Base-by-base conservation (phyloP, 2,888 invertebrate genomes). In the Papilio protenor region DNA sequence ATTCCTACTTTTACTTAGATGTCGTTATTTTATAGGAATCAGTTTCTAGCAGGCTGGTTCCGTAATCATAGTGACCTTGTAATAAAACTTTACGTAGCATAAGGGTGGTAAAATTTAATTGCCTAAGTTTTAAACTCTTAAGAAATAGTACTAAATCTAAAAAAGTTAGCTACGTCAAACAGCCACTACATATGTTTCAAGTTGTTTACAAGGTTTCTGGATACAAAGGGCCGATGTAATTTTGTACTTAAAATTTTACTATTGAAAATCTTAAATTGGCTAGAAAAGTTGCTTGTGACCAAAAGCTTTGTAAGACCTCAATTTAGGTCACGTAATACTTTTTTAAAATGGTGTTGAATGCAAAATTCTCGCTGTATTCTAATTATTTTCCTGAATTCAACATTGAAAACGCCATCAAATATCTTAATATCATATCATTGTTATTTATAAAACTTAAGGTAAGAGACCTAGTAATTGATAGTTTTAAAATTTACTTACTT, bases 21-120 rank as follows among this genome's bases (percentile, higher is more conserved):
- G 66, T 2, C 18, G 10, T 66, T 66, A 66, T 64, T 64, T 64
- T 33, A 64, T 33, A 64, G 64, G n/a, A n/a, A 40, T n/a, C 66
- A 66, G n/a, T n/a, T n/a, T 66, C n/a, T 66, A 2, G 11, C 66
- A 40, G 40, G 2, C 11, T 40, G 66, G 40, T 66, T 40, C n/a
- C 16, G 64, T 18, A 64, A 40, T 66, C 40, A 40, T 40, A 66
- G 40, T 66, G 40, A 40, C 66, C 33, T 66, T 66, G 33, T 40
- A 66, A 40, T 66, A 66, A 66, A 66, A 33, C 33, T 66, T 66
- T 40, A 66, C 66, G 40, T 18, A 40, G 18, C 18, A 8, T 23
- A 6, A 64, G 16, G 4, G 18, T 6, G 6, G 18, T 18, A 61
- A 27, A 61, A 61, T 59, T 23, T 27, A 61, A 61, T 27, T 61